These are phyloP conservation scores for Priapulus caudatus DNA, from an alignment of 2,888 invertebrate genomes.

Conservation along the genomic window DNA sequence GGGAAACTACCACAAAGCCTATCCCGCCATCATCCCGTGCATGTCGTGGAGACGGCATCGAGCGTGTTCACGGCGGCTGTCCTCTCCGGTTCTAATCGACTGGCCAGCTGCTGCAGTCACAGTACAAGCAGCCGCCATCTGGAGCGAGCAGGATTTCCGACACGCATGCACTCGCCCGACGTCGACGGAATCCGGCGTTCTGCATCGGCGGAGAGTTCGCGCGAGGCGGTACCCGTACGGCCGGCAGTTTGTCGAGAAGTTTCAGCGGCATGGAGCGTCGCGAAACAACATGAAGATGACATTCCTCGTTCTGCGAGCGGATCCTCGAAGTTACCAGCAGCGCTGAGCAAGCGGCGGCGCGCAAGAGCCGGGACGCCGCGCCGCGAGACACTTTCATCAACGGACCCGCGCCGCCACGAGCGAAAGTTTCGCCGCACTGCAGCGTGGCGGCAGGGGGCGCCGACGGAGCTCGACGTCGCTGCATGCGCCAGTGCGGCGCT, in stretches of 20 bases:
- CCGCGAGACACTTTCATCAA: not conserved
- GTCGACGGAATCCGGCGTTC: constrained; percentile 21
- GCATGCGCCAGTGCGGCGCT: not conserved
- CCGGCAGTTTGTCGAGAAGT: not conserved
- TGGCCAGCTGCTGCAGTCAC: constrained; percentile 80
- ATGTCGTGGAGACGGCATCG: constrained; percentile 96
- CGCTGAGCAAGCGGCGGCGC: not conserved
- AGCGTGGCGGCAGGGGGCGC: too few relatives aligned
- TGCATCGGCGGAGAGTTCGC: constrained; percentile 25
- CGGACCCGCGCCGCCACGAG: too few relatives aligned
- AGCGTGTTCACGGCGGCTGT: constrained; percentile 73
- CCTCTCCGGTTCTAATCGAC: constrained; percentile 61
- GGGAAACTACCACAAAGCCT: constrained; percentile 84
- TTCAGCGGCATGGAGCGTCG: not conserved
- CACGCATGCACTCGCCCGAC: constrained; percentile 64
- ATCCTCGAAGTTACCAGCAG: not conserved
- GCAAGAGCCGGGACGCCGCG: not conserved
- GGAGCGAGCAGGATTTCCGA: constrained; percentile 68
- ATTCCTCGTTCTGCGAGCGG: not conserved
- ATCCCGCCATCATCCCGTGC: constrained; percentile 85
- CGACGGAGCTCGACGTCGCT: not conserved
- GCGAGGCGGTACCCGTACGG: constrained; percentile 14
- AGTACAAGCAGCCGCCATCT: too few relatives aligned
- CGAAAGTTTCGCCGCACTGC: too few relatives aligned
- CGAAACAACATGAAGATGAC: not conserved